Evolutionary conservation across 2,113 vertebrate species (phyloP), one percentile per base, ranked within the genome.

Genomic region (Sula dactylatra): DNA sequence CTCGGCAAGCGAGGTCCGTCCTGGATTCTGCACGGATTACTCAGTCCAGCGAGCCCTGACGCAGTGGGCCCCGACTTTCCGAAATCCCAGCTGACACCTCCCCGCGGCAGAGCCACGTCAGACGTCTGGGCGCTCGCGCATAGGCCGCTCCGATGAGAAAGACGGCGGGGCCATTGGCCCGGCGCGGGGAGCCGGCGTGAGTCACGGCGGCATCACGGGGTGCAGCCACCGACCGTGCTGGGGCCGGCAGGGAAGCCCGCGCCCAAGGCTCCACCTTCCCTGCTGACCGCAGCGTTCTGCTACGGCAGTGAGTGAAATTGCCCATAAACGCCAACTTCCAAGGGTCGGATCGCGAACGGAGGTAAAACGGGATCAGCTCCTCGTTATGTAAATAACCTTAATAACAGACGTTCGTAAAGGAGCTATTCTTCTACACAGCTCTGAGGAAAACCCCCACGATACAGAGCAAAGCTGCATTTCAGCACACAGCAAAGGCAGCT

Each of bases 351-450:
- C 70, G 86, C 15, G 2, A 59, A 36, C 2, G 18, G 71, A 88
- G 73, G 91, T 78, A 55, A 91, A 94, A 67, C 2, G 15, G 81
- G 93, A 91, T 91, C 84, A 91, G 73, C 40, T 55, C 89, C 81
- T 91, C 31, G 3, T 96, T 95, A 96, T 47, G 79, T 84, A 93
- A 97, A 96, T 72, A 87, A 52, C 90, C 93, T 67, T 81, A 31
- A 24, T 64, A 76, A 76, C 70, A 32, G 27, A 50, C 2, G 6
- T 74, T 55, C 78, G 81, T 64, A 74, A 83, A 86, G 64, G 69
- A 82, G 65, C 59, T 59, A 61, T 84, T 84, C 82, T 90, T 80
- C 74, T 22, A 72, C 3, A 3, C 16, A 12, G 65, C 24, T 38
- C 65, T 16, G 11, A 17, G 58, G 70, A 52, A 64, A 16, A 2